Evolutionary conservation across 2,113 vertebrate genomes (phyloP).

Genomic region (Nerophis lumbriciformis): DNA sequence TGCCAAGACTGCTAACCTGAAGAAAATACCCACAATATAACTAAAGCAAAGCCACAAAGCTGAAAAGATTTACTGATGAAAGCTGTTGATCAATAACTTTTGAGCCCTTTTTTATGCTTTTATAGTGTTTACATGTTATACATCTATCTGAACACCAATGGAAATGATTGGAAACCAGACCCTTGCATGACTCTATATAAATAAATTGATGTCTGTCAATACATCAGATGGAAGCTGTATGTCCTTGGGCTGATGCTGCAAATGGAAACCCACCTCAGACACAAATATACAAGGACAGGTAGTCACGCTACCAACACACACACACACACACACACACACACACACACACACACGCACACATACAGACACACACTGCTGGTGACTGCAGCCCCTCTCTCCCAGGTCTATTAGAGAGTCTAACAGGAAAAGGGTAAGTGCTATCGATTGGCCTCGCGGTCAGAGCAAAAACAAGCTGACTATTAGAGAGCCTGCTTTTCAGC

Average conservation of each 20-base stretch:
- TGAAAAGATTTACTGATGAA: too few species aligned
- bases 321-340: background rate
- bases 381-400: constrained; percentile 24
- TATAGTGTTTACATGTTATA: too few species aligned
- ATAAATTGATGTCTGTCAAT: constrained; percentile 16
- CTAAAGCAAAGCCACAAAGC: too few species aligned
- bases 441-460: constrained; percentile 58
- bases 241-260: constrained; percentile 22
- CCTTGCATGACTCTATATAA: background rate
- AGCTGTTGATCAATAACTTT: too few species aligned
- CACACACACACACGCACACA: constrained; percentile 13
- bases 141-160: too few species aligned
- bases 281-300: constrained; percentile 20
- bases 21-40: too few species aligned
- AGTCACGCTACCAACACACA: constrained; percentile 5
- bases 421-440: constrained; percentile 70
- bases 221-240: constrained; percentile 22
- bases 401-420: constrained; percentile 48
- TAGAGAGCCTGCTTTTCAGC: constrained; percentile 48
- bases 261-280: constrained; percentile 18
- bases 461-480: constrained; percentile 57
- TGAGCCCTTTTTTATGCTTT: too few species aligned
- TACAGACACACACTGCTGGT: constrained; percentile 24
- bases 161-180: too few species aligned
- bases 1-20: too few species aligned